Evolutionary conservation across 2,797 vertebrate genomes (phyloP), one percentile per base, ranked within the genome.

Genomic region (Lacerta viridis): DNA sequence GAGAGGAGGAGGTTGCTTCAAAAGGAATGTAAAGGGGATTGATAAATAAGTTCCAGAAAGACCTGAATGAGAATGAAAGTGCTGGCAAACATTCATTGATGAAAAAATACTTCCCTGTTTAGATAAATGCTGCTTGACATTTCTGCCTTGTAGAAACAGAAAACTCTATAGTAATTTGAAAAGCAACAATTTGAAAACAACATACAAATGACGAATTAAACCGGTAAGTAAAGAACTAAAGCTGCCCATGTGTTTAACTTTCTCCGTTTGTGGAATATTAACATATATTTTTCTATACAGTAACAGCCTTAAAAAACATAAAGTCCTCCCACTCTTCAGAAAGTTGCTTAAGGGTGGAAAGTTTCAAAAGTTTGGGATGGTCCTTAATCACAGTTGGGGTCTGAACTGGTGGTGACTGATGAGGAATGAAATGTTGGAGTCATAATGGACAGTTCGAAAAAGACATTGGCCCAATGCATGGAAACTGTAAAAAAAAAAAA

Each of bases 1-100:
- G n/a, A 33, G 43, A 29, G 33, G 72, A 55, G 9, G 6, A 39
- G 46, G 9, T 84, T 74, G n/a, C 20, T 15, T 15, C 68, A 36
- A 17, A 55, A 81, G 1, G 39, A 68, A 5, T 5, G 39, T 1
- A 11, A 39, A 0, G 2, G 23, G 71, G 46, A 33, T 71, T 36
- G 82, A 7, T 29, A 61, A 64, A 33, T 72, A 80, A 64, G 8
- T 43, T 25, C 11, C 5, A 3, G 0, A 1, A 83, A 81, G 15
- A 68, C 11, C 33, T 88, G 11, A 5, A 89, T 5, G 7, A 1
- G 0, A 0, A 20, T 1, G 0, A 0, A 5, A 1, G 0, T 50
- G 59, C 41, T 83, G 74, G 11, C 8, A 80, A 0, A 1, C 46
- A 25, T 86, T 76, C 85, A 89, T 74, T 86, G 66, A 84, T 36